Conservation (phyloP, 1,140 invertebrate genomes). For the Lycorma delicatula region DNA sequence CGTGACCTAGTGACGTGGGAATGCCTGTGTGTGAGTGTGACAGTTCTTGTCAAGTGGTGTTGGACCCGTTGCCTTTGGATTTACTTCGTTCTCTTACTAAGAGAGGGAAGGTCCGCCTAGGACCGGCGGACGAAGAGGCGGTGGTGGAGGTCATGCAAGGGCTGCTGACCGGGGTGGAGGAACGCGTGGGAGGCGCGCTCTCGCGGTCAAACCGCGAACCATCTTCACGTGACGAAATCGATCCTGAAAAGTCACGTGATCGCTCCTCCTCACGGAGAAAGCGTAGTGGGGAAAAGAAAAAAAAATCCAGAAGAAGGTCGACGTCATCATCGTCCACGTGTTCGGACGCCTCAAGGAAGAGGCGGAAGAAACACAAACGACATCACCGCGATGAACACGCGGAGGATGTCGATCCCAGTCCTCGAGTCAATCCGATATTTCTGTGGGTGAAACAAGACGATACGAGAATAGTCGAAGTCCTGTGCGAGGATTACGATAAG, state of each 20-base stretch:
- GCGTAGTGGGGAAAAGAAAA: conserved; percentile 15
- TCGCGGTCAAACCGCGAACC: conserved; percentile 7
- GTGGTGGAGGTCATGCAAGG: conserved; percentile 6
- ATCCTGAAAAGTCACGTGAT: conserved; percentile 6
- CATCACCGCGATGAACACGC: conserved; percentile 15
- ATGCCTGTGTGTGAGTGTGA: background rate
- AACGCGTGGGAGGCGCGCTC: conserved; percentile 1
- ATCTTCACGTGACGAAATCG: conserved; percentile 8
- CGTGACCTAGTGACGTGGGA: background rate
- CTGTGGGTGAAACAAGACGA: conserved; percentile 69
- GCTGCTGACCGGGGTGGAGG: conserved; percentile 7
- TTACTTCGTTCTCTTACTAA: background rate
- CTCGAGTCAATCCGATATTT: conserved; percentile 68
- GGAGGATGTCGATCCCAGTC: conserved; percentile 23
- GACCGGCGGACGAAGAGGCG: background rate
- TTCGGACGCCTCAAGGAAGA: conserved; percentile 17
- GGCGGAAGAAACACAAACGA: conserved; percentile 23
- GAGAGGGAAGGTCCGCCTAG: background rate
- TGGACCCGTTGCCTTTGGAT: background rate
- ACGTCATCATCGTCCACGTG: conserved; percentile 22
- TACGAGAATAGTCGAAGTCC: conserved; percentile 67
- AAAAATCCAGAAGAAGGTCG: conserved; percentile 19
- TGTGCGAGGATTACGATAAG: conserved; percentile 76
- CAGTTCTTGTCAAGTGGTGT: background rate
- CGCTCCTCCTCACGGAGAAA: conserved; percentile 8